Evolutionary conservation across 2,888 invertebrate species (phyloP).

Genomic region (Acanthosepion lycidas): DNA sequence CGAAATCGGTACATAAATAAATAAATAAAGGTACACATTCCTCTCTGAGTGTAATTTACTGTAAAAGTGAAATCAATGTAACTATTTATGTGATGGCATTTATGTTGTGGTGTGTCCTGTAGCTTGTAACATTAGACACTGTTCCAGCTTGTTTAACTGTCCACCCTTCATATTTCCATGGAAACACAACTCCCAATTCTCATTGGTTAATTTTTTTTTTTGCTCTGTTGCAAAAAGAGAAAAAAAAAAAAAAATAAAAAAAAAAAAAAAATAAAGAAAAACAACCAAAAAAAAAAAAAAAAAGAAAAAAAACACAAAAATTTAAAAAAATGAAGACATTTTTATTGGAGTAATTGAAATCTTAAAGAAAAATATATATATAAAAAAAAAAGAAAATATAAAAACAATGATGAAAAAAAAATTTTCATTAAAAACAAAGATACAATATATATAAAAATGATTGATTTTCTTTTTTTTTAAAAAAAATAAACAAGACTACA

Average conservation of each 20-base stretch:
- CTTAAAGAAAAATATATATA: neutral
- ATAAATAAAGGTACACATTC: neutral
- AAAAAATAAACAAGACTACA: neutral
- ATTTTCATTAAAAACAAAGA: neutral
- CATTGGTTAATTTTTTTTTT: neutral
- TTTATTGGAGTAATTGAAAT: neutral
- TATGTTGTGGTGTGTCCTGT: constrained; percentile 22
- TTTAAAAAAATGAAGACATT: neutral
- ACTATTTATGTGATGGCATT: neutral
- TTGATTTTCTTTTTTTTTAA: neutral
- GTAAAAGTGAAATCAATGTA: neutral
- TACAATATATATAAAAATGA: neutral
- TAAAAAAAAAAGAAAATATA: neutral
- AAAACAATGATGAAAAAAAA: neutral
- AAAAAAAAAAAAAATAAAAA: neutral
- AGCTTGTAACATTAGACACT: constrained; percentile 33
- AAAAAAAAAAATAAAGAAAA: neutral
- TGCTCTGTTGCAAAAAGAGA: neutral
- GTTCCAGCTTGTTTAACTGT: neutral
- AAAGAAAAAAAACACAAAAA: neutral
- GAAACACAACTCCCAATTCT: constrained; percentile 33
- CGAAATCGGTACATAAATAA: neutral
- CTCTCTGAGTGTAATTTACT: neutral
- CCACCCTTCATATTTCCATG: constrained; percentile 18
- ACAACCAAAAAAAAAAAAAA: neutral